phyloP scores from a whole-genome alignment of 2,888 invertebrate species.

The Eutolmus rufibarbis region DNA sequence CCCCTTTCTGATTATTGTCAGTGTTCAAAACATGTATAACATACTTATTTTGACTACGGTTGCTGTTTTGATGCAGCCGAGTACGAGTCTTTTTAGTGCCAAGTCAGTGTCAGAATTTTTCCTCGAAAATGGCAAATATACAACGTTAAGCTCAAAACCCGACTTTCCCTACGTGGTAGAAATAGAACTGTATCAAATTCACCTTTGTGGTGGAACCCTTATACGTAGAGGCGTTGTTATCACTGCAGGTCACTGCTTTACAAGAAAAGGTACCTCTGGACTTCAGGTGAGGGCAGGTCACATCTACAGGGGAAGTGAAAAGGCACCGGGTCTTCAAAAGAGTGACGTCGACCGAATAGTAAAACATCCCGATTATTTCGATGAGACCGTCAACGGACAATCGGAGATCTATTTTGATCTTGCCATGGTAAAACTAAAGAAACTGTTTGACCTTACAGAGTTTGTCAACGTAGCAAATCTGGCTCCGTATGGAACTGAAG shows the following conservation, averaged over 20 bases:
- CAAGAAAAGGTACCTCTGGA: too few species aligned
- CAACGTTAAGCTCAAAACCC: neutral
- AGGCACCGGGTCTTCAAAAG: neutral
- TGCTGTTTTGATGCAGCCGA: neutral
- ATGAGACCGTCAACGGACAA: neutral
- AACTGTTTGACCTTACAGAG: neutral
- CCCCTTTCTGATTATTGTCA: neutral
- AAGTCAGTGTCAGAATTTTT: neutral
- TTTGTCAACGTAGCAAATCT: neutral
- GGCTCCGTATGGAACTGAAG: neutral
- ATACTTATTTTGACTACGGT: neutral
- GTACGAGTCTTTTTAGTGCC: neutral
- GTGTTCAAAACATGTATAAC: neutral
- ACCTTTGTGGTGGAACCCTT: neutral
- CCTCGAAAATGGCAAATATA: neutral
- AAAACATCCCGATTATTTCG: neutral
- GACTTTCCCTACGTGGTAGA: neutral
- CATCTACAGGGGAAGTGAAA: neutral
- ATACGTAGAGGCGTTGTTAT: neutral
- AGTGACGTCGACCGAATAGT: neutral
- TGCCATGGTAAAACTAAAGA: neutral
- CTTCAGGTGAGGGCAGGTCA: neutral
- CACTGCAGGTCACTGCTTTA: neutral
- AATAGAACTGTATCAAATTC: neutral
- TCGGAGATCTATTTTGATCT: neutral